Evolutionary conservation across 2,113 vertebrate species (phyloP), one percentile per base, ranked within the genome.

Genomic region (Solenodon paradoxus): DNA sequence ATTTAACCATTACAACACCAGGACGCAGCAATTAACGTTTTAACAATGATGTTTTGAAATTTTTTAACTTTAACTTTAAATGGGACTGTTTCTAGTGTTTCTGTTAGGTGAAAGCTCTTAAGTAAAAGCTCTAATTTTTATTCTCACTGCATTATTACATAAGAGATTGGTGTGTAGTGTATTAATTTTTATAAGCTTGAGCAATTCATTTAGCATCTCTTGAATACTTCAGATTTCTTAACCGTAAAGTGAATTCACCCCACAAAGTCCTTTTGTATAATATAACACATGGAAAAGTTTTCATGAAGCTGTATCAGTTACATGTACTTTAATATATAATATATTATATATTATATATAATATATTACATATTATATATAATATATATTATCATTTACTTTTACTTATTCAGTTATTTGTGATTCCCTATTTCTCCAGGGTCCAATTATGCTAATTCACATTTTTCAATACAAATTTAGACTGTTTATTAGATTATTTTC

Each of bases 371-470:
- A n/a, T n/a, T n/a, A n/a, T n/a, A n/a, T n/a, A n/a, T n/a, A n/a
- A n/a, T n/a, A n/a, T n/a, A n/a, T n/a, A n/a, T 87, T 90, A n/a
- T 96, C 72, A 79, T 45, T 74, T 79, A 90, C 72, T 64, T 8
- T 88, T 16, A 61, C 17, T 81, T 86, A 28, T 42, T 92, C 32
- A 64, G 45, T 87, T 30, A 81, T 64, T 86, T 38, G 0, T 79
- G 47, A 72, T 83, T 69, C 35, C 32, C 32, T 83, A 4, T 93
- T 95, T 93, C 57, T 84, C 20, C 26, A 93, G 12, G 68, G 42
- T 17, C 19, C 7, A 68, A 1, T 68, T 88, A 53, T 53, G 9
- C 59, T 84, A n/a, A 74, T 95, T 88, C 11, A 35, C 38, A n/a
- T 61, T 69, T 92, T 86, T 93, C 5, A 92, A 47, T 64, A 77